Base-by-base conservation (phyloP, 2,888 invertebrate genomes). In the Xiphydria camelus region DNA sequence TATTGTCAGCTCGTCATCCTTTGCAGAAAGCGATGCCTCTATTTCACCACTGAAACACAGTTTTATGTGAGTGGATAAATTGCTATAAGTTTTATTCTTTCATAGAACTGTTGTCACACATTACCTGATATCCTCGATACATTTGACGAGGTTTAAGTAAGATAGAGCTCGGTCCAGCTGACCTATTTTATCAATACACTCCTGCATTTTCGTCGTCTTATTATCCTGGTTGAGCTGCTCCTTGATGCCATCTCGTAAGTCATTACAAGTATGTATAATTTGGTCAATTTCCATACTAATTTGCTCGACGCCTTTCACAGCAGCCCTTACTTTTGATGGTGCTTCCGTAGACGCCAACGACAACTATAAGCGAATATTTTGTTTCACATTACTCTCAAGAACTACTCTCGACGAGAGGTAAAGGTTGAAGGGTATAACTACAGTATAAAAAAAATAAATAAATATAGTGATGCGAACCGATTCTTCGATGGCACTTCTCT, bases 41-140 rank as follows among this genome's bases (percentile, higher is more conserved):
- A 87, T 76, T 67, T 85, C 83, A 14, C 70, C 70, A 66, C 87
- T 87, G 59, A 57, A 76, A 70, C 62, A 57, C n/a, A n/a, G n/a
- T n/a, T n/a, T n/a, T n/a, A n/a, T n/a, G n/a, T n/a, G n/a, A n/a
- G n/a, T n/a, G n/a, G 43, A 42, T 42, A 25, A 45, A 44, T 46
- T 31, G 26, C 33, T 39, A 59, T 22, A 76, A 75, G 29, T 34
- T 19, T 21, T 14, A 41, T 25, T 26, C 6, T 12, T 29, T 4
- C 14, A 29, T 12, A 29, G 14, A 29, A 7, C 6, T 29, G 4
- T 14, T 29, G 3, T 12, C 6, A 29, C 14, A 29, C 14, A 9
- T 61, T 73, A 87, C 88, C 87, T 86, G 40, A 89, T 76, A 53
- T 85, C 83, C 66, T 91, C 86, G 57, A 91, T 81, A 62, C 82